Conservation (phyloP, 2,113 vertebrate genomes). For the Gambusia affinis region DNA sequence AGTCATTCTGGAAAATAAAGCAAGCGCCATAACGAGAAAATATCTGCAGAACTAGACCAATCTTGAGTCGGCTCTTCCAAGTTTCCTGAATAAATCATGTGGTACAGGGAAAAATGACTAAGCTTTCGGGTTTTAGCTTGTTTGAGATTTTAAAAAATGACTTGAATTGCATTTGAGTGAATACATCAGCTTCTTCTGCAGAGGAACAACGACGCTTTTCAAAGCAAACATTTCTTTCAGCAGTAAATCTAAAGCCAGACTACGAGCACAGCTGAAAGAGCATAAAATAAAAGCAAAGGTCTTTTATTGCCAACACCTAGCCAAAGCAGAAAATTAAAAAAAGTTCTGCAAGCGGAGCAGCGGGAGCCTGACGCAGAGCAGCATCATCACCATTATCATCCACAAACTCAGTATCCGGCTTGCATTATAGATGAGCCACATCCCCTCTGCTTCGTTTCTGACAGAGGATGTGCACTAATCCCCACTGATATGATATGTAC, state of each 20-base stretch:
- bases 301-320: slow-evolving; percentile 5
- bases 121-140: neutral
- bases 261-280: slow-evolving; percentile 5
- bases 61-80: no score
- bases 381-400: slow-evolving; percentile 37
- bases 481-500: slow-evolving; percentile 7
- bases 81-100: neutral
- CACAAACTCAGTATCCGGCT: slow-evolving; percentile 30
- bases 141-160: slow-evolving; percentile 1
- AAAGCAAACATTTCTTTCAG: slow-evolving; percentile 23
- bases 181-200: neutral
- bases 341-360: slow-evolving; percentile 22
- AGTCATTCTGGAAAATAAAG: no score
- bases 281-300: slow-evolving; percentile 11
- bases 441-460: slow-evolving; percentile 28
- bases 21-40: no score
- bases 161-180: slow-evolving; percentile 12
- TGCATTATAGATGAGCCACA: slow-evolving; percentile 62
- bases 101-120: neutral
- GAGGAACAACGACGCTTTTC: slow-evolving; percentile 6
- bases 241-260: neutral
- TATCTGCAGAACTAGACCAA: no score
- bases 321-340: slow-evolving; percentile 11
- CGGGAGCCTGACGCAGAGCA: slow-evolving; percentile 1
- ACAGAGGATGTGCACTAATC: slow-evolving; percentile 27